phyloP scores from a whole-genome alignment of 2,113 vertebrate genomes.

The Setophaga coronata region DNA sequence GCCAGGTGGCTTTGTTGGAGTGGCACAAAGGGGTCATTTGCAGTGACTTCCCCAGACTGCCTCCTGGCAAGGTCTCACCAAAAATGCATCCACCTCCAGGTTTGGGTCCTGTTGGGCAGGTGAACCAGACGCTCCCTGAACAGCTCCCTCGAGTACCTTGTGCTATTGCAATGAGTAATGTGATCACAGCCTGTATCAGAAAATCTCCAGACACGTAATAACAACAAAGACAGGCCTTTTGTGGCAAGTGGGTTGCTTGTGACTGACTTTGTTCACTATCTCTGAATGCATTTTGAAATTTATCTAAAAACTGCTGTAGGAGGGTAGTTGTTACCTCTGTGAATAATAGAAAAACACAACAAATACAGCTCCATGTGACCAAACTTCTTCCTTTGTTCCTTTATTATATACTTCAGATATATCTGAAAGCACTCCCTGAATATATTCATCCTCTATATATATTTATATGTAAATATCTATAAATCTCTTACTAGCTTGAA shows the following conservation, averaged over 20 bases:
- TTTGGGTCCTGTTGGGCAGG: accelerated
- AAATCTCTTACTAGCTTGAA: background rate
- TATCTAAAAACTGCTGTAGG: background rate
- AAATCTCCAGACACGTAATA: background rate
- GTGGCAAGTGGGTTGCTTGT: background rate
- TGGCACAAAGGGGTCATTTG: background rate
- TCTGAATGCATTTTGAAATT: background rate
- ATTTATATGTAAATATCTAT: background rate
- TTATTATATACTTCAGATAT: background rate
- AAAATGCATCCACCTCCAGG: background rate
- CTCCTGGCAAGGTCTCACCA: background rate
- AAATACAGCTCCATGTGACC: background rate
- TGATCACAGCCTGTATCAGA: background rate
- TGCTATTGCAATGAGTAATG: background rate
- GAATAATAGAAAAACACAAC: background rate
- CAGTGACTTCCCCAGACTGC: background rate
- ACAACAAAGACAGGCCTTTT: background rate
- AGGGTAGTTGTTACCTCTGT: background rate
- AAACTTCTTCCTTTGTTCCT: background rate
- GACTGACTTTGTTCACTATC: background rate
- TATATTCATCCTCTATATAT: background rate
- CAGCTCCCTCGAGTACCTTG: accelerated
- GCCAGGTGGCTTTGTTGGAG: background rate
- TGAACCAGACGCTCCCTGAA: accelerated
- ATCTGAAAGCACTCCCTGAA: background rate